Conservation (phyloP, 2,888 invertebrate species). For the Rhamnusium bicolor region DNA sequence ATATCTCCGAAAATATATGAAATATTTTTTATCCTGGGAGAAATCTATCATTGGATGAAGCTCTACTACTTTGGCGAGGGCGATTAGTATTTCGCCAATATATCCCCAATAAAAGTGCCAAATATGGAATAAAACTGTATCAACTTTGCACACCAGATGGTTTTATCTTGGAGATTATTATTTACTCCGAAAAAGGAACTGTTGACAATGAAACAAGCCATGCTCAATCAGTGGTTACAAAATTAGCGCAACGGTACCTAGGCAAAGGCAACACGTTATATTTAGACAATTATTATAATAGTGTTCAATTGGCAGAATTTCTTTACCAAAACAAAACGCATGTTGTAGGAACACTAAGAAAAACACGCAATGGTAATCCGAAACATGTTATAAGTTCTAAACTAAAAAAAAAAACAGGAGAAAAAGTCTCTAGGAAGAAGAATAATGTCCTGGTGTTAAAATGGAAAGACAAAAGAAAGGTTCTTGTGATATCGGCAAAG, state of each 20-base stretch:
- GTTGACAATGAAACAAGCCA: not conserved
- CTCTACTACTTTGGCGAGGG: too few relatives aligned
- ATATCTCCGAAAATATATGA: constrained; percentile 35
- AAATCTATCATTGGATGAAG: constrained; percentile 1
- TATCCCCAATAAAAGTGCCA: constrained; percentile 13
- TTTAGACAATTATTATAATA: constrained; percentile 15
- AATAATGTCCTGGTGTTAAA: constrained; percentile 10
- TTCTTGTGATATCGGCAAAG: constrained; percentile 2
- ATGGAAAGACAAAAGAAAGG: not conserved
- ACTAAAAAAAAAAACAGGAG: constrained; percentile 11
- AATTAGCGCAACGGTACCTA: not conserved
- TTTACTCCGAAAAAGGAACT: constrained; percentile 14
- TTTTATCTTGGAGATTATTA: not conserved
- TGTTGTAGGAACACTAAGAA: constrained; percentile 4
- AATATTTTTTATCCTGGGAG: constrained; percentile 10
- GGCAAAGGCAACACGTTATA: not conserved
- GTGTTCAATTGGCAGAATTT: not conserved
- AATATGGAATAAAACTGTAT: constrained; percentile 18
- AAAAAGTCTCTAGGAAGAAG: not conserved
- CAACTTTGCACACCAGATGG: constrained; percentile 10
- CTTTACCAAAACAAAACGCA: not conserved
- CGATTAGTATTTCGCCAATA: constrained; percentile 10
- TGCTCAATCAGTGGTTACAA: not conserved
- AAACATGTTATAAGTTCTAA: not conserved
- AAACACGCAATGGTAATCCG: not conserved